A percentile compares a stretch with the other conserved stretches of the same genome.
These are phyloP conservation scores for Hyalella azteca DNA, from an alignment of 2,888 invertebrate species.

Conservation along the genomic window DNA sequence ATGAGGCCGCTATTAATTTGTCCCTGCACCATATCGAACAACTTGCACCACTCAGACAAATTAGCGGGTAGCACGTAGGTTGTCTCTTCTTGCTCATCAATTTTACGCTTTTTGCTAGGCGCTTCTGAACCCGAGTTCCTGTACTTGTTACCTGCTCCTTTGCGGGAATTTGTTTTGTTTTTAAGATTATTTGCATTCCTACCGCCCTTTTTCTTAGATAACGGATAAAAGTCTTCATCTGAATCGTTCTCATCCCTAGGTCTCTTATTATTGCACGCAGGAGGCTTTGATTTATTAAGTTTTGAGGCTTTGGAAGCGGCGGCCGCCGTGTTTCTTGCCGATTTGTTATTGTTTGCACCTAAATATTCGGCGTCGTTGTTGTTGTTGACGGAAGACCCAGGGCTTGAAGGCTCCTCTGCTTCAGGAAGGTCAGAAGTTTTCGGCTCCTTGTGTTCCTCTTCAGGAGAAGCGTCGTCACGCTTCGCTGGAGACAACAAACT, in stretches of 20 bases:
- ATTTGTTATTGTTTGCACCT: neutral
- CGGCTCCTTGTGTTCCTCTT: too few relatives aligned
- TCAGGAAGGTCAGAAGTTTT: too few relatives aligned
- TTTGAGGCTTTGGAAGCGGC: neutral
- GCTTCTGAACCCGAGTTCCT: neutral
- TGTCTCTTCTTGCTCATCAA: constrained; percentile 32
- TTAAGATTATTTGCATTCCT: neutral
- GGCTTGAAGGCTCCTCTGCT: too few relatives aligned
- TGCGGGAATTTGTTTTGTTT: neutral
- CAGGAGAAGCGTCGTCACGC: too few relatives aligned
- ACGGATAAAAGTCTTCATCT: constrained; percentile 34
- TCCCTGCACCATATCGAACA: constrained; percentile 40
- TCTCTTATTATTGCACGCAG: constrained; percentile 7
- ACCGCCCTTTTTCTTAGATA: neutral
- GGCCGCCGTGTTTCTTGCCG: neutral
- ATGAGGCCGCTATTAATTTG: constrained; percentile 1
- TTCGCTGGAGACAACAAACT: too few relatives aligned
- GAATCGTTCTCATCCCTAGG: neutral
- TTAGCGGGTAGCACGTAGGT: constrained; percentile 39
- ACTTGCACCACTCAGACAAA: constrained; percentile 37
- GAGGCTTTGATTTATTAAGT: neutral
- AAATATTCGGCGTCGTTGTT: neutral
- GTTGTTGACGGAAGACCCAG: too few relatives aligned
- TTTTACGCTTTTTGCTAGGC: constrained; percentile 1
- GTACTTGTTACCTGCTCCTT: neutral